phyloP scores from a whole-genome alignment of 2,888 invertebrate species.

The Metellina segmentata region DNA sequence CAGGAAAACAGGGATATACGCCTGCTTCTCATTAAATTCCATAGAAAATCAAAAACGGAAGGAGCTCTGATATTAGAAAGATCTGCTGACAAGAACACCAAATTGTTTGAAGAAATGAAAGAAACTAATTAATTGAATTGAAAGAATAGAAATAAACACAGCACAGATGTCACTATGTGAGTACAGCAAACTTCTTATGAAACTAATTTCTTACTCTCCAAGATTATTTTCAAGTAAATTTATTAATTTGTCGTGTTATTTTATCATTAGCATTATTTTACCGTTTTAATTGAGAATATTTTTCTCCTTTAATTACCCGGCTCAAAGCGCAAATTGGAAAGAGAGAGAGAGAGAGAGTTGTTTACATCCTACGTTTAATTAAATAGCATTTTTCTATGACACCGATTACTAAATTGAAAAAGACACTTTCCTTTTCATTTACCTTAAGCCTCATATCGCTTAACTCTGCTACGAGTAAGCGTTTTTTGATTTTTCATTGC shows the following conservation, averaged over 20 bases:
- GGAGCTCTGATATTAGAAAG: background rate
- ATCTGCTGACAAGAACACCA: background rate
- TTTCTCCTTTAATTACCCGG: constrained; percentile 20
- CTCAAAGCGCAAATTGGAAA: too few species aligned
- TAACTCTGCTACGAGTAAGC: too few species aligned
- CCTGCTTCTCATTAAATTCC: too few species aligned
- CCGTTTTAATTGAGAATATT: constrained; percentile 23
- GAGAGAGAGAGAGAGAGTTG: too few species aligned
- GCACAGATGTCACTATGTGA: constrained; percentile 3
- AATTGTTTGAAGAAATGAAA: constrained; percentile 28
- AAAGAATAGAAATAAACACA: background rate
- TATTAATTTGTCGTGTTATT: constrained; percentile 17
- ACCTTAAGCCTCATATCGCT: background rate
- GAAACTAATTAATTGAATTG: constrained; percentile 28
- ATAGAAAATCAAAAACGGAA: too few species aligned
- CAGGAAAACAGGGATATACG: too few species aligned
- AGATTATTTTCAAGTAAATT: constrained; percentile 3
- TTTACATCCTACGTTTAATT: too few species aligned
- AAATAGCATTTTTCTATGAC: too few species aligned
- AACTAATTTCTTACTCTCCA: constrained; percentile 11
- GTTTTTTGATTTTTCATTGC: too few species aligned
- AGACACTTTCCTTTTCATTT: constrained; percentile 7
- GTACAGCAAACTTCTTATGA: background rate
- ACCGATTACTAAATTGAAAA: background rate
- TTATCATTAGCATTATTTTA: constrained; percentile 10